Evolutionary conservation across 2,888 invertebrate species (phyloP), one percentile per base, ranked within the genome.

Genomic region (Creontiades dilutus): DNA sequence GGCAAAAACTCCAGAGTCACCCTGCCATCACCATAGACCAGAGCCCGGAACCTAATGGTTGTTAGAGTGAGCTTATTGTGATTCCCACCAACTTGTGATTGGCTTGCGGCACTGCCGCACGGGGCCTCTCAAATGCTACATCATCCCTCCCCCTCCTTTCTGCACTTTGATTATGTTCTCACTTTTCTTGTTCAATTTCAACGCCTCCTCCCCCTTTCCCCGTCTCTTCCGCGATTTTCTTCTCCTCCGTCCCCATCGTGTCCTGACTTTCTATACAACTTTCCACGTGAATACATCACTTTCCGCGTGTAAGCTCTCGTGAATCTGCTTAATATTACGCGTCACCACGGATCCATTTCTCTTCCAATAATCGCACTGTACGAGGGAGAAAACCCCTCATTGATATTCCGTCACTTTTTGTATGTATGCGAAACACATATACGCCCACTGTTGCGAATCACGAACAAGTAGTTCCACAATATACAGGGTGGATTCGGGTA

Each of bases 1-100:
- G 61, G 87, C 87, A 88, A 88, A 88, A 88, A 88, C 87, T 78
- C 78, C 78, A 55, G 48, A 88, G 87, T 88, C 87, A 88, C 87
- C 87, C 78, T 52, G 23, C 76, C 46, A 47, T 52, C 82, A 52
- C 82, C 27, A 52, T 47, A 82, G 47, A 78, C 46, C 47, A 47
- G 16, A 78, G 19, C 46, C 46, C 47, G 48, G 52, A 11, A 37
- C 87, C 14, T 88, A 88, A 88, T 55, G 87, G 87, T 85, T 46
- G 85, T 85, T 85, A 57, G 85, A 85, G 85, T 61, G 57, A 61
- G 85, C 85, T 85, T 85, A 85, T 85, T 85, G 85, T 85, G 85
- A 85, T 85, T 85, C 85, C 61, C 61, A 28, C 85, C 85, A 61
- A 85, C 85, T 57, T 57, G 85, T 85, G 85, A 85, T 85, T 85